Percentiles rank a stretch among this genome's conserved stretches.
Evolutionary conservation across 2,888 invertebrate species (phyloP).

Genomic region (Drosophila paramelanica): DNA sequence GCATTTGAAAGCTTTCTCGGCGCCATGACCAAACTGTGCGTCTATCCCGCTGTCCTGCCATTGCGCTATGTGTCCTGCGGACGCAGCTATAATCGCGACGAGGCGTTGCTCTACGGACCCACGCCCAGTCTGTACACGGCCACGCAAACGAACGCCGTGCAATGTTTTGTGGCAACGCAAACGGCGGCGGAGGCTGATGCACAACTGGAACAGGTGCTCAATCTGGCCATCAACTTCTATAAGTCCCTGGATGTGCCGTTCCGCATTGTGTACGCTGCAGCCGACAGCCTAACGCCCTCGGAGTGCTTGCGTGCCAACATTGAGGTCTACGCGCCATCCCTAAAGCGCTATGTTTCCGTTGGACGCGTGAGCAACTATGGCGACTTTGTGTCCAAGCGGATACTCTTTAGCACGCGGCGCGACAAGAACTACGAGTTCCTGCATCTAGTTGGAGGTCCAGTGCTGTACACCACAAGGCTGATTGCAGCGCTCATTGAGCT

Average conservation of each 20-base stretch:
- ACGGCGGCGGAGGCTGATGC: slow-evolving; percentile 85
- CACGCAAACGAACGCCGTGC: slow-evolving; percentile 89
- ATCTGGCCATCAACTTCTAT: slow-evolving; percentile 87
- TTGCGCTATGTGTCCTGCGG: slow-evolving; percentile 90
- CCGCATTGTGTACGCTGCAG: slow-evolving; percentile 87
- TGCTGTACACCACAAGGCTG: slow-evolving; percentile 90
- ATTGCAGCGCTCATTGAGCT: slow-evolving; percentile 91
- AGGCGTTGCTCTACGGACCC: slow-evolving; percentile 74
- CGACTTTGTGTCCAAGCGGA: slow-evolving; percentile 91
- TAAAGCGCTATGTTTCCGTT: slow-evolving; percentile 89
- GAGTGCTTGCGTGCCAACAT: slow-evolving; percentile 90
- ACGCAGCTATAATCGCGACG: slow-evolving; percentile 87
- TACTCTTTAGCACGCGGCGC: slow-evolving; percentile 89
- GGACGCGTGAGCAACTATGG: slow-evolving; percentile 90
- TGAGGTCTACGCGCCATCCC: slow-evolving; percentile 90
- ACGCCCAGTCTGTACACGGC: slow-evolving; percentile 87
- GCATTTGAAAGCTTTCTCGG: slow-evolving; percentile 91
- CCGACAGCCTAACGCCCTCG: slow-evolving; percentile 87
- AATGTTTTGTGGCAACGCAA: slow-evolving; percentile 88
- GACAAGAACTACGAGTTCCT: slow-evolving; percentile 88
- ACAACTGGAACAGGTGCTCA: slow-evolving; percentile 87
- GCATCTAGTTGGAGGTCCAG: slow-evolving; percentile 89
- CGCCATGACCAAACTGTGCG: slow-evolving; percentile 87
- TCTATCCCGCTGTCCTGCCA: slow-evolving; percentile 88
- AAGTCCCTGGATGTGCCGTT: slow-evolving; percentile 89